Base-by-base conservation (phyloP, 2,797 vertebrate species). In the Trichosurus vulpecula region DNA sequence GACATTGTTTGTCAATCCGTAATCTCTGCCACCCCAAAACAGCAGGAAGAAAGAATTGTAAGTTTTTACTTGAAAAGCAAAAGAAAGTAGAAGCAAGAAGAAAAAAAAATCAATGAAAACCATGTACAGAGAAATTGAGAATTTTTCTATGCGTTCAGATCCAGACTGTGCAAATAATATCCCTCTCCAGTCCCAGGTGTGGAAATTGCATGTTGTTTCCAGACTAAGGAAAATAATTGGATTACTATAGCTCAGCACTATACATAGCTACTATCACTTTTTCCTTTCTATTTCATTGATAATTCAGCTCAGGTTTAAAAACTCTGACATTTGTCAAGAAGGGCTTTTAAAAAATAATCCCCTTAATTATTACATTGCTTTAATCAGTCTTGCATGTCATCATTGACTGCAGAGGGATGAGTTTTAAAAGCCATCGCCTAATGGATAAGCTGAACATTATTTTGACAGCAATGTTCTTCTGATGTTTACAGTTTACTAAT, bases 91-190 rank as follows among this genome's bases (percentile, higher is more conserved):
- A 93, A 52, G 13, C 10, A 10, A 13, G 94, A 95, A 97, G 97
- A 89, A 93, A 95, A 54, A 90, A 53, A 90, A 53, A 94, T n/a
- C 96, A 96, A 96, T 96, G 95, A 97, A 98, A 97, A 97, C 96
- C 94, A 96, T 91, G 96, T 95, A 96, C 56, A 94, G 95, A 96
- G 41, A 31, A 96, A 89, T 6, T 93, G 54, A 97, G 97, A 96
- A 97, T 93, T 98, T 98, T 95, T 96, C 96, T 97, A 94, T 97
- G 92, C 97, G 98, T 98, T 98, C 97, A 98, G 96, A 98, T 98
- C 95, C 98, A 98, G 98, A 98, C 98, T 98, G 98, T 97, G 97
- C 97, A 98, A 98, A 98, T 98, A 98, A 98, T 97, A 98, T 96
- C 95, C 96, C 95, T 97, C 94, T 93, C 74, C 97, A 98, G 96